phyloP scores from a whole-genome alignment of 2,888 invertebrate species.

The Dolichomitus sp. region DNA sequence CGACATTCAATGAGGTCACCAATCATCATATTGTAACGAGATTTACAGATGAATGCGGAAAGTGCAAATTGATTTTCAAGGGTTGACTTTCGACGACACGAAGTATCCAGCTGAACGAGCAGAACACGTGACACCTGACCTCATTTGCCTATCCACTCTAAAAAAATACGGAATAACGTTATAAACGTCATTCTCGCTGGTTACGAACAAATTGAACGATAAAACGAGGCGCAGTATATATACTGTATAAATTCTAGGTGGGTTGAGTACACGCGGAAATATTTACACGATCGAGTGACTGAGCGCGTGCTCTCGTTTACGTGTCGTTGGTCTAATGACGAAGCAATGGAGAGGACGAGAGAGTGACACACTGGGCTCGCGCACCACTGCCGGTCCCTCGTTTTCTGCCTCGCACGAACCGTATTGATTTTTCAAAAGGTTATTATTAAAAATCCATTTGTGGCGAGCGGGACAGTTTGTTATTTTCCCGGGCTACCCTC shows the following conservation, averaged over 20 bases:
- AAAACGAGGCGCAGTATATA: constrained; percentile 19
- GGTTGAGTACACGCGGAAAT: constrained; percentile 55
- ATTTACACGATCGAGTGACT: constrained; percentile 65
- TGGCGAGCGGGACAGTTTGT: constrained; percentile 61
- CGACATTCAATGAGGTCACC: neutral
- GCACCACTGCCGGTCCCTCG: constrained; percentile 8
- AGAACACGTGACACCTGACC: constrained; percentile 39
- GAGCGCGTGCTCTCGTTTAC: constrained; percentile 49
- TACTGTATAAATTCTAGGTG: constrained; percentile 10
- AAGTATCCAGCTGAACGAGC: constrained; percentile 8
- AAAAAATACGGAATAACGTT: constrained; percentile 49
- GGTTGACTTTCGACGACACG: constrained; percentile 29
- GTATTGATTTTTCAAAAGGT: constrained; percentile 70
- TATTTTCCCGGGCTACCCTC: constrained; percentile 57
- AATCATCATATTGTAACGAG: constrained; percentile 16
- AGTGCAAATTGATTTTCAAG: constrained; percentile 38
- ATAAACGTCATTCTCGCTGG: constrained; percentile 29
- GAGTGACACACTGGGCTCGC: constrained; percentile 32
- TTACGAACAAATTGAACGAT: constrained; percentile 44
- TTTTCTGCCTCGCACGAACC: constrained; percentile 20
- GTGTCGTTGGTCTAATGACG: constrained; percentile 73
- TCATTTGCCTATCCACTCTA: constrained; percentile 38
- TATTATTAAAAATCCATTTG: constrained; percentile 74
- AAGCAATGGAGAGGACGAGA: constrained; percentile 72
- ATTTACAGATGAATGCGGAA: constrained; percentile 2